These are phyloP conservation scores for Napeogenes sylphis DNA, from an alignment of 2,888 invertebrate genomes.

Conservation along the genomic window DNA sequence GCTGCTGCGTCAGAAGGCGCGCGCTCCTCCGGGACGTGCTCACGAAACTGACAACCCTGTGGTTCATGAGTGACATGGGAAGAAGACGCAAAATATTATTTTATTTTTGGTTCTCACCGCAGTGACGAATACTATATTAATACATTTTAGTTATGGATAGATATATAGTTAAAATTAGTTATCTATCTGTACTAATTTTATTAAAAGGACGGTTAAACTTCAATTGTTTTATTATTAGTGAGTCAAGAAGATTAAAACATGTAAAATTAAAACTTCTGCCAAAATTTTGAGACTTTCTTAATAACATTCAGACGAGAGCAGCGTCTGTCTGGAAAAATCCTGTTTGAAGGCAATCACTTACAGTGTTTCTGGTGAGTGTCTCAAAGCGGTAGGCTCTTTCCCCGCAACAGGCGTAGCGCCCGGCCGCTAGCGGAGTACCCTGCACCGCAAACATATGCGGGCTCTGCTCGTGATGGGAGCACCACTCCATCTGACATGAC, in stretches of 20 bases:
- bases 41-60: constrained; percentile 85
- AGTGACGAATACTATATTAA: no score
- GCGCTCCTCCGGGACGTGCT: constrained; percentile 82
- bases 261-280: no score
- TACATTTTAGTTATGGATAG: no score
- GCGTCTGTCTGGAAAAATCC: no score
- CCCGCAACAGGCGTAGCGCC: constrained; percentile 92
- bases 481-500: constrained; percentile 83
- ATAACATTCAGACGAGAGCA: no score
- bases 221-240: no score
- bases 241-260: no score
- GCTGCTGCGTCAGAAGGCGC: constrained; percentile 82
- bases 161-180: no score
- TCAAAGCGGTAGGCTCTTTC: constrained; percentile 90
- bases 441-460: constrained; percentile 87
- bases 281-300: no score
- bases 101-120: no score
- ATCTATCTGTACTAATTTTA: no score
- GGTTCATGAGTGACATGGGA: neutral
- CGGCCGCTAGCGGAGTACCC: constrained; percentile 83
- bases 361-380: constrained; percentile 80
- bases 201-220: no score
- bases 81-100: neutral
- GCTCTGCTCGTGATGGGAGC: constrained; percentile 86
- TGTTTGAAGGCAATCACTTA: constrained; percentile 34